Conservation (phyloP, 2,888 invertebrate species). For the Lamellibrachia columna region DNA sequence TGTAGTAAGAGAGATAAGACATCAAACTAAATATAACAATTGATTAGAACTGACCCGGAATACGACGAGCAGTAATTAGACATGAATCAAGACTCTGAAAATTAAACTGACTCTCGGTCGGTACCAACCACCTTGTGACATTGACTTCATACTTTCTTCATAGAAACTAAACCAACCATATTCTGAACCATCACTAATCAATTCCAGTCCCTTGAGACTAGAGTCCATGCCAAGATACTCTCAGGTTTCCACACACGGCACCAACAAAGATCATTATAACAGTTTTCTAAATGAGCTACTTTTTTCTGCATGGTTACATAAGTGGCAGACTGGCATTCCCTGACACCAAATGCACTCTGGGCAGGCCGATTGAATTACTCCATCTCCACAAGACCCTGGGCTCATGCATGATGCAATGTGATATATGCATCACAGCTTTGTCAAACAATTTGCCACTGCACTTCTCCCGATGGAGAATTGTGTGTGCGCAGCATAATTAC, state of each 20-base stretch:
- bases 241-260: not conserved
- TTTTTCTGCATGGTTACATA: not conserved
- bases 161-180: not conserved
- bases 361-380: not conserved
- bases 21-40: not conserved
- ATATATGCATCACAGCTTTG: not conserved
- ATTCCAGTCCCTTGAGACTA: not conserved
- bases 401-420: slow-evolving; percentile 12
- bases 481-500: not conserved
- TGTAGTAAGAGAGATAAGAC: not conserved
- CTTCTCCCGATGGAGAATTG: not conserved
- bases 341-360: not conserved
- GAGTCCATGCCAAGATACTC: not conserved
- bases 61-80: not conserved
- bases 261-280: not conserved
- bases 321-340: not conserved
- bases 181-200: not conserved
- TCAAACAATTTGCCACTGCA: not conserved
- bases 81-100: not conserved
- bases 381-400: not conserved
- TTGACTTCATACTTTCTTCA: not conserved
- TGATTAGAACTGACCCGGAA: not conserved
- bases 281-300: not conserved
- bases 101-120: not conserved
- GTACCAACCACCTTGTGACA: not conserved